These are phyloP conservation scores for Yponomeuta sedellus DNA, from an alignment of 2,888 invertebrate genomes.

Conservation along the genomic window DNA sequence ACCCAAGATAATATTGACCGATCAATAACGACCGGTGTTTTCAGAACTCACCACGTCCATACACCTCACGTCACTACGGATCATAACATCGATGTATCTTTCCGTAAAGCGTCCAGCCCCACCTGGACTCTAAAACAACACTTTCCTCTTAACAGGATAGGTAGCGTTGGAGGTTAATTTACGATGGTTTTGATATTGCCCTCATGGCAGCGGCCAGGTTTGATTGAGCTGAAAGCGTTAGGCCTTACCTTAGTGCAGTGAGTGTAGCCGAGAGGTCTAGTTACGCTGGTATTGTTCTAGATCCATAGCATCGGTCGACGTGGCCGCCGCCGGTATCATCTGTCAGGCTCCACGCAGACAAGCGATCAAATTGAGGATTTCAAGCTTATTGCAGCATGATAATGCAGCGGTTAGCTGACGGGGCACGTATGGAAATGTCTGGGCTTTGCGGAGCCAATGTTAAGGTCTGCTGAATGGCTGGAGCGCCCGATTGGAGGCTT, in stretches of 20 bases:
- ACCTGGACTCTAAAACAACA: neutral
- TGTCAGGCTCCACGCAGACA: constrained; percentile 43
- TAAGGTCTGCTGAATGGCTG: neutral
- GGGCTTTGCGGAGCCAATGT: neutral
- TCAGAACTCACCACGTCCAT: neutral
- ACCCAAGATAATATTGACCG: constrained; percentile 1
- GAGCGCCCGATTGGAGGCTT: neutral
- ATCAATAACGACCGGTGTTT: constrained; percentile 7
- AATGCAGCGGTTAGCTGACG: constrained; percentile 19
- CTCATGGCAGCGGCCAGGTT: neutral
- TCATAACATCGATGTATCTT: constrained; percentile 16
- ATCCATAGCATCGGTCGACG: constrained; percentile 3
- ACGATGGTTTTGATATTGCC: neutral
- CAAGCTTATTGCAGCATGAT: constrained; percentile 42
- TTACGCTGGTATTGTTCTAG: neutral
- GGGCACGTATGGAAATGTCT: constrained; percentile 12
- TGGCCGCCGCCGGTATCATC: constrained; percentile 20
- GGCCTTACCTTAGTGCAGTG: neutral
- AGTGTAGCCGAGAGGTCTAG: neutral
- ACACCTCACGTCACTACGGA: constrained; percentile 12
- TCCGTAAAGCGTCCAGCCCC: neutral
- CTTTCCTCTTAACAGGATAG: neutral
- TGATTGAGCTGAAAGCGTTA: neutral
- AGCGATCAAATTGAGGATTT: constrained; percentile 53
- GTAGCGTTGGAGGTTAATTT: neutral